Conservation (phyloP, 2,888 invertebrate genomes). For the Noctua pronuba region DNA sequence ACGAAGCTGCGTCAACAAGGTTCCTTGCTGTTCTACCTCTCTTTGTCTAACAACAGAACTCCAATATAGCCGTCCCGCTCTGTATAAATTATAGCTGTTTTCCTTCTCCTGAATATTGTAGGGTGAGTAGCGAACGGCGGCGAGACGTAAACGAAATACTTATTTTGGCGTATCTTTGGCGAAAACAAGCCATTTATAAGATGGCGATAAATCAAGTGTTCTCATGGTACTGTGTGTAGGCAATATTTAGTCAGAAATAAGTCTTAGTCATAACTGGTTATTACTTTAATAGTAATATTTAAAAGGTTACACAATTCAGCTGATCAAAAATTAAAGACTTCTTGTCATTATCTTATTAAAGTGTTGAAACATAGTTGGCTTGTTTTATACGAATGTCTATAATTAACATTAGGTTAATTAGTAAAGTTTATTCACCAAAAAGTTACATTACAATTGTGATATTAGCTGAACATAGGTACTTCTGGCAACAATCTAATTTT, state of each 20-base stretch:
- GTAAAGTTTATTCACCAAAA: not conserved
- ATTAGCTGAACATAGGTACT: not conserved
- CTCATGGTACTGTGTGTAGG: slow-evolving; percentile 61
- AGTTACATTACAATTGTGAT: not conserved
- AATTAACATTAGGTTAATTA: not conserved
- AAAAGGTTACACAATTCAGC: not conserved
- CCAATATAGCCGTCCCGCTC: slow-evolving; percentile 72
- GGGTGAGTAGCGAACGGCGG: slow-evolving; percentile 74
- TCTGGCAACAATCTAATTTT: not conserved
- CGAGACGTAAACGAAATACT: slow-evolving; percentile 83
- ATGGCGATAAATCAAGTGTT: slow-evolving; percentile 80
- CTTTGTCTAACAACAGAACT: slow-evolving; percentile 68
- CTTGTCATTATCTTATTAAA: slow-evolving; percentile 15
- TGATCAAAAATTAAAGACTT: not conserved
- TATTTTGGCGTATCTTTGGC: slow-evolving; percentile 82
- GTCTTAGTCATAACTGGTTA: slow-evolving; percentile 29
- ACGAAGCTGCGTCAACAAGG: slow-evolving; percentile 72
- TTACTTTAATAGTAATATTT: slow-evolving; percentile 4
- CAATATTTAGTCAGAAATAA: slow-evolving; percentile 43
- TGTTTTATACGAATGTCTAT: not conserved
- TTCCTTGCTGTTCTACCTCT: slow-evolving; percentile 65
- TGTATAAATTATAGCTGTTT: slow-evolving; percentile 85
- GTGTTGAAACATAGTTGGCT: not conserved
- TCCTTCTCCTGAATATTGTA: slow-evolving; percentile 81
- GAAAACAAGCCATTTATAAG: slow-evolving; percentile 86